Base-by-base conservation (phyloP, 1,140 invertebrate species). In the Subanguina moxae region DNA sequence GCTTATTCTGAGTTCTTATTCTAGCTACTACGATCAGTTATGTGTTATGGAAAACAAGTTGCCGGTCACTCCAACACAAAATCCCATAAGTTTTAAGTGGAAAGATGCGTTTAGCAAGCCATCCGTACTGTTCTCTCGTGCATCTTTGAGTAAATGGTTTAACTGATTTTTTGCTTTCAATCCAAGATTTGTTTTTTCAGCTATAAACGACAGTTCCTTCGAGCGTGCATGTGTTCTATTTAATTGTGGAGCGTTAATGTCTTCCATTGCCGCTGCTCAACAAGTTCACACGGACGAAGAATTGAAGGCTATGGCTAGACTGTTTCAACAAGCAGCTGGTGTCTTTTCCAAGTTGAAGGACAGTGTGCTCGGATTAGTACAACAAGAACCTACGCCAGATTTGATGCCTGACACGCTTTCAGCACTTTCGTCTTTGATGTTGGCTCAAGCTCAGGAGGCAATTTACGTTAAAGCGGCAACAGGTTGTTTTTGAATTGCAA, bases 371-470 rank as follows among this genome's bases (percentile, higher is more conserved):
- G 86, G 90, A 65, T 67, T 66, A 70, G 69, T 71, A 0, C 91
- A 92, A 78, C 91, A 93, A 84, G 94, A 97, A 77, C 91, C 93
- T 9, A 77, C 82, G 3, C 91, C 92, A 5, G 95, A 99, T 85
- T 86, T 98, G 68, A 89, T 89, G 82, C 91, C 93, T 8, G 94
- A 97, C 72, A 91, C 92, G 1, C 86, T 98, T 9, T 86, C 87
- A 64, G 90, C 92, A 38, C 85, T 98, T 11, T 87, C 89, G 30
- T 85, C 89, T 15, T 84, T 98, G 57, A 97, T 97, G 93, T 84
- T 97, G 0, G 94, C 95, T 8, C 94, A 98, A 84, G 94, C 92
- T 0, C 94, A 98, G 85, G 95, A 99, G 85, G 90, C 93, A 67
- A 92, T 97, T 82, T 92, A 93, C 57, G 87, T 90, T 66, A 98